These are phyloP conservation scores for Zoanthus sociatus DNA, from an alignment of 92 coral and sea anemone genomes.

Conservation along the genomic window DNA sequence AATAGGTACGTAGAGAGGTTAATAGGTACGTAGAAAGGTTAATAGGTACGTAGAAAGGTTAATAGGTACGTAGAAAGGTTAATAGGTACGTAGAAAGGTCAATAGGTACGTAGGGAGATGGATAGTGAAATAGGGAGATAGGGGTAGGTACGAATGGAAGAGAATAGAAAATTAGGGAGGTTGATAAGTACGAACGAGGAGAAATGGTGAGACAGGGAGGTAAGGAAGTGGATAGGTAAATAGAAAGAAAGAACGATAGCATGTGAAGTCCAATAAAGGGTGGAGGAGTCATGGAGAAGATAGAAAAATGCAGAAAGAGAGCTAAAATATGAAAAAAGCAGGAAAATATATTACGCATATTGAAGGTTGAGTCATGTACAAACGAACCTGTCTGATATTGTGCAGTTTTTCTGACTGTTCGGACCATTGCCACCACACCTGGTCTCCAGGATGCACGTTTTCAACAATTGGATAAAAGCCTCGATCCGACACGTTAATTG, in stretches of 20 bases:
- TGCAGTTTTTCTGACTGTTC: constrained; percentile 61
- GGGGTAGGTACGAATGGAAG: not conserved
- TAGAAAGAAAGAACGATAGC: not conserved
- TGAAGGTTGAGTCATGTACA: too few relatives aligned
- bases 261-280: not conserved
- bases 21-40: not conserved
- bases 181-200: not conserved
- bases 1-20: too few relatives aligned
- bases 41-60: not conserved
- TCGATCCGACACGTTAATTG: constrained; percentile 69
- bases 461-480: constrained; percentile 75
- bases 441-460: constrained; percentile 86
- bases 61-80: not conserved
- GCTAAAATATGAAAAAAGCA: too few relatives aligned
- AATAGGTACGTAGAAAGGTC: not conserved
- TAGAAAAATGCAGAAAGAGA: too few relatives aligned
- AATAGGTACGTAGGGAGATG: not conserved
- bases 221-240: not conserved
- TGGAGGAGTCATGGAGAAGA: too few relatives aligned
- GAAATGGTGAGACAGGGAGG: not conserved
- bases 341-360: not conserved
- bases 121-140: not conserved
- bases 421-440: constrained; percentile 86
- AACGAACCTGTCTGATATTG: constrained; percentile 74
- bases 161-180: not conserved